These are phyloP conservation scores for Antechinus flavipes DNA, from an alignment of 2,113 vertebrate species.

Conservation along the genomic window DNA sequence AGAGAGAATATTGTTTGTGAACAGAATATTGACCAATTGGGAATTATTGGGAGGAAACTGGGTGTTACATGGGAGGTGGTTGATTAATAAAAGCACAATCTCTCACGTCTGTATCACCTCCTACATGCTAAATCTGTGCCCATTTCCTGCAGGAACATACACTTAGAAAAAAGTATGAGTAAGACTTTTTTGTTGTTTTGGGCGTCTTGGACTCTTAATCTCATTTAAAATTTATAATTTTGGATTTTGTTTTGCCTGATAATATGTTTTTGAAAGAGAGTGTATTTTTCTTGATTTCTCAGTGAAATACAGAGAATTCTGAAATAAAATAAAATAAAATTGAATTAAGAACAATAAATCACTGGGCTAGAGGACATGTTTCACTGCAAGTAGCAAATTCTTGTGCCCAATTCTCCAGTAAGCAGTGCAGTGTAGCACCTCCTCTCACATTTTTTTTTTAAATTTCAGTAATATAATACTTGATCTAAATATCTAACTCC, in stretches of 20 bases:
- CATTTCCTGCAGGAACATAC: no score
- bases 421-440: neutral
- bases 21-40: no score
- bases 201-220: no score
- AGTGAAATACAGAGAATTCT: neutral
- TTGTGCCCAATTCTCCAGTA: neutral
- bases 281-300: neutral
- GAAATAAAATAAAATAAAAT: neutral
- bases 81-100: no score
- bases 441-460: neutral
- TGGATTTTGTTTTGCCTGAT: neutral
- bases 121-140: no score
- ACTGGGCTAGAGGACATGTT: neutral
- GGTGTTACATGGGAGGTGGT: no score
- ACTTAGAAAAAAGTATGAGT: no score
- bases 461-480: neutral
- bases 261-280: neutral
- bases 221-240: neutral
- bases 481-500: neutral
- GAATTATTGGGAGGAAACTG: no score
- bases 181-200: no score
- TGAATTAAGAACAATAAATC: neutral
- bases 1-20: no score
- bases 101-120: no score
- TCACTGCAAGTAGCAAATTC: neutral